Conservation (phyloP, 2,888 invertebrate genomes). For the Empis stercorea region DNA sequence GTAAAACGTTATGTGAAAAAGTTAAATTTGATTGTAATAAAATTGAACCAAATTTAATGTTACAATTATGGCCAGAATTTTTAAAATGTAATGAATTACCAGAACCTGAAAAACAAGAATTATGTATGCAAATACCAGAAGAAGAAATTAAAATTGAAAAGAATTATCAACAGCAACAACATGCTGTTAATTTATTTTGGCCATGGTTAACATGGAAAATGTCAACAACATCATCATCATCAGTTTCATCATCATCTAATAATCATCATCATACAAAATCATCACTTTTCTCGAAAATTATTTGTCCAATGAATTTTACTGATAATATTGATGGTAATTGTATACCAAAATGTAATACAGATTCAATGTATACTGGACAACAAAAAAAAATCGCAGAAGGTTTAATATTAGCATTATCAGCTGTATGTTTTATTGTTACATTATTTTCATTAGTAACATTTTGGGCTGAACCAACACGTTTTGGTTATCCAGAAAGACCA, state of each 20-base stretch:
- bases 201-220: constrained; percentile 30
- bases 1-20: constrained; percentile 72
- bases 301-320: constrained; percentile 49
- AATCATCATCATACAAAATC: constrained; percentile 4
- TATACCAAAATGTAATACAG: constrained; percentile 48
- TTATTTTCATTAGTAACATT: constrained; percentile 76
- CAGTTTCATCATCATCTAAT: background rate
- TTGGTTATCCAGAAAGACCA: constrained; percentile 86
- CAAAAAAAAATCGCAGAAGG: constrained; percentile 59
- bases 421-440: constrained; percentile 67
- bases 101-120: constrained; percentile 49
- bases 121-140: constrained; percentile 60
- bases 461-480: constrained; percentile 76
- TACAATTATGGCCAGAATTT: constrained; percentile 56
- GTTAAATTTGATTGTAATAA: constrained; percentile 52
- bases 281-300: constrained; percentile 18
- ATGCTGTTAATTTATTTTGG: constrained; percentile 22
- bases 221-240: constrained; percentile 11
- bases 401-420: constrained; percentile 65
- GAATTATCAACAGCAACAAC: constrained; percentile 13
- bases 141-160: constrained; percentile 5
- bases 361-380: constrained; percentile 51
- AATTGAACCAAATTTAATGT: constrained; percentile 47
- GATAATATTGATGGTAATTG: constrained; percentile 44
- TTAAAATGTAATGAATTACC: constrained; percentile 72